Percentiles rank a stretch among this genome's conserved stretches.
phyloP scores from a whole-genome alignment of 1,140 invertebrate genomes.

The Drosophila bocki region DNA sequence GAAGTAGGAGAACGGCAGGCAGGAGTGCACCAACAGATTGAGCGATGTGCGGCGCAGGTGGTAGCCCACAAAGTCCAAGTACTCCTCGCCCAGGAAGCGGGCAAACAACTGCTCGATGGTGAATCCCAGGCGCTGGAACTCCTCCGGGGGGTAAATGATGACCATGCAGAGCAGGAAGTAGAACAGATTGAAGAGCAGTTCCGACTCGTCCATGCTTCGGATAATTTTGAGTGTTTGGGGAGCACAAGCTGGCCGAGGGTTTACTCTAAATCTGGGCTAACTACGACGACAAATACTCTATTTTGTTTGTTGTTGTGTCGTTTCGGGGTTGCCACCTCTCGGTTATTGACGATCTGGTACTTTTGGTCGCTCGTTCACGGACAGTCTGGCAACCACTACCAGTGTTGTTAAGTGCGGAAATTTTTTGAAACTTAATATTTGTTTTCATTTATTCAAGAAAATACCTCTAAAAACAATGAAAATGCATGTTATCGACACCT shows the following conservation, averaged over 20 bases:
- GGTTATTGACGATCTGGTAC: no score
- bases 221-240: constrained; percentile 66
- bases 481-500: no score
- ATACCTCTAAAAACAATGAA: no score
- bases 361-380: no score
- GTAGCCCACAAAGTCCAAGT: constrained; percentile 89
- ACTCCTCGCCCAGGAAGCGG: constrained; percentile 89
- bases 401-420: not conserved
- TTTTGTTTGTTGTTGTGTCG: constrained; percentile 1
- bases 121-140: constrained; percentile 91
- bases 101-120: constrained; percentile 90
- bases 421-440: no score
- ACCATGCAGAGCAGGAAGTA: constrained; percentile 89
- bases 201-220: constrained; percentile 83
- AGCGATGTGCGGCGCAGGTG: constrained; percentile 89
- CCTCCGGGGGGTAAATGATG: constrained; percentile 90
- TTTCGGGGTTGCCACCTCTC: not conserved
- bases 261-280: constrained; percentile 11
- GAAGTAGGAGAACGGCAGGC: constrained; percentile 90
- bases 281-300: constrained; percentile 9
- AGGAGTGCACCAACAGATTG: constrained; percentile 89
- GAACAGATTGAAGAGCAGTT: constrained; percentile 88
- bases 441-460: no score
- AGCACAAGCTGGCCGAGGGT: constrained; percentile 9
- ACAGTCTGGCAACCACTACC: not conserved